These are phyloP conservation scores for Eupristina koningsbergeri DNA, from an alignment of 1,140 invertebrate genomes.

Conservation along the genomic window DNA sequence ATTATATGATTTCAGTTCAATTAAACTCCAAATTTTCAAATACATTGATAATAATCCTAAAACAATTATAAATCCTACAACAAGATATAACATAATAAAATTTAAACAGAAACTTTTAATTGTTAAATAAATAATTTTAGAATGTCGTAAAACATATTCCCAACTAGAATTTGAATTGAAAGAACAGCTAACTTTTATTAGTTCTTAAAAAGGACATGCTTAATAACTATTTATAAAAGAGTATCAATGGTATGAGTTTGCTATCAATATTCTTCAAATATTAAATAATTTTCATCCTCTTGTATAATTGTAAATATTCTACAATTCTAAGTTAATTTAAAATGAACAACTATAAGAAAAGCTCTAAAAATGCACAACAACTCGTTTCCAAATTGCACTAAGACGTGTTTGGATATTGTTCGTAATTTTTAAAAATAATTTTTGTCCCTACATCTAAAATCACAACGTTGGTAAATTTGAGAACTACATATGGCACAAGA, in stretches of 20 bases:
- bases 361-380: no score
- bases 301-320: background rate
- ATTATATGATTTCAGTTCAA: background rate
- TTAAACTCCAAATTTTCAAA: background rate
- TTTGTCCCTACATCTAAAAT: background rate
- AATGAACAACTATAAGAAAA: no score
- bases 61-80: background rate
- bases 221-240: background rate
- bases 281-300: background rate
- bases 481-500: constrained; percentile 17
- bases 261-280: background rate
- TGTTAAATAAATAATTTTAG: background rate
- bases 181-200: background rate
- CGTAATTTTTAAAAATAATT: background rate
- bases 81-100: background rate
- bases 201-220: background rate
- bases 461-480: constrained; percentile 1
- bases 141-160: background rate
- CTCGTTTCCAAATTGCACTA: background rate
- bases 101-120: background rate
- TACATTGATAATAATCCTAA: background rate
- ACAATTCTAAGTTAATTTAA: no score
- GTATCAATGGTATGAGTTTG: background rate
- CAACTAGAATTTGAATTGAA: background rate
- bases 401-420: background rate